Conservation (phyloP, 1,140 invertebrate genomes). For the Mizuhopecten yessoensis region DNA sequence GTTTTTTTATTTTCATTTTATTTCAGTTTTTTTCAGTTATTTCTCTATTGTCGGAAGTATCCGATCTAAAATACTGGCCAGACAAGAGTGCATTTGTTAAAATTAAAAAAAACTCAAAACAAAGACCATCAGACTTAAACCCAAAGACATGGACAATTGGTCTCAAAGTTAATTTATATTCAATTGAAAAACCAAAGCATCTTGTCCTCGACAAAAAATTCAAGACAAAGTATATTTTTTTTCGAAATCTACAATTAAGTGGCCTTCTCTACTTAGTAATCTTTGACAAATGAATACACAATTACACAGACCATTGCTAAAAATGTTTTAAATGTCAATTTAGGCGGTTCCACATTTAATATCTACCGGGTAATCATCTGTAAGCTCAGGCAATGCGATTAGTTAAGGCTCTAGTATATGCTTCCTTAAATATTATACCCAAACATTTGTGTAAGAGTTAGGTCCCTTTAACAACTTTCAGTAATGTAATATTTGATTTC, state of each 20-base stretch:
- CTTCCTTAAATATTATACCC: no score
- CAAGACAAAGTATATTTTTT: no score
- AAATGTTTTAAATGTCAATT: no score
- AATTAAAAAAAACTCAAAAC: neutral
- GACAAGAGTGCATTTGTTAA: neutral
- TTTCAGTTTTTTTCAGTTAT: neutral
- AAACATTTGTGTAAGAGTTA: no score
- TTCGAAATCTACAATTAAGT: neutral
- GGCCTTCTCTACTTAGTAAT: neutral
- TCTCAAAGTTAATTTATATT: neutral
- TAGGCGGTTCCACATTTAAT: no score
- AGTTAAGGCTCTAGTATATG: no score
- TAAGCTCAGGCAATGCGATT: no score
- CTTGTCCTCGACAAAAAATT: neutral
- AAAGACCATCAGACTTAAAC: neutral
- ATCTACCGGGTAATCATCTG: no score
- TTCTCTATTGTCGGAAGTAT: neutral
- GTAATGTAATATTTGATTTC: no score
- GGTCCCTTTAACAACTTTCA: no score
- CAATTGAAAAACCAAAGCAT: neutral
- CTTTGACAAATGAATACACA: no score
- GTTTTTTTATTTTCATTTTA: constrained; percentile 28
- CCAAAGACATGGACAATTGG: neutral
- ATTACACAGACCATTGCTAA: no score
- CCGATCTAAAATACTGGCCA: neutral